A percentile compares a stretch with the other conserved stretches of the same genome.
Conservation (phyloP, 2,113 vertebrate genomes). For the Cricetomys ansorgei region DNA sequence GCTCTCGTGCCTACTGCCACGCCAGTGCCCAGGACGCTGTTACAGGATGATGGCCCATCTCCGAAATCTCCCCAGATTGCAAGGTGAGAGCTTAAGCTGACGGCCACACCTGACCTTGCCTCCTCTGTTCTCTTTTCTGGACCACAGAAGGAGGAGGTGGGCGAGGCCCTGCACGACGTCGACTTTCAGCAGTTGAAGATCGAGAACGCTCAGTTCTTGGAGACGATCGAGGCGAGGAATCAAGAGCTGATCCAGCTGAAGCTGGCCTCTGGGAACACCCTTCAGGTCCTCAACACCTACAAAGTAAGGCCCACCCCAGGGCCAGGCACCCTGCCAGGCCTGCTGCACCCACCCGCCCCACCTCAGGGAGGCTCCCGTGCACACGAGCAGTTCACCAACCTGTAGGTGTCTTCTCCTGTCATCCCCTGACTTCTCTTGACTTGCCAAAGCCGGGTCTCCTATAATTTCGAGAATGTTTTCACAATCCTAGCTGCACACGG, state of each 20-base stretch:
- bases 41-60: background rate
- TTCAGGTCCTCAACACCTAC: constrained; percentile 83
- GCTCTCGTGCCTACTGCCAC: background rate
- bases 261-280: constrained; percentile 81
- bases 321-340: background rate
- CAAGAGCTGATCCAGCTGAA: constrained; percentile 86
- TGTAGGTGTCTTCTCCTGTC: rapidly evolving
- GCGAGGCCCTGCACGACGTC: constrained; percentile 81
- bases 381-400: background rate
- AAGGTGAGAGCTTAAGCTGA: background rate
- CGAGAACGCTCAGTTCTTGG: constrained; percentile 85
- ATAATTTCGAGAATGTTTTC: background rate
- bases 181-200: constrained; percentile 89
- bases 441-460: background rate
- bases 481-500: background rate
- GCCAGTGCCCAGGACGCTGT: background rate
- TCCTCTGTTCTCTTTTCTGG: background rate
- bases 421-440: background rate
- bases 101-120: background rate
- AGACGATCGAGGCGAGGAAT: constrained; percentile 85
- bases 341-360: background rate
- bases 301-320: constrained; percentile 82
- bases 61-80: background rate
- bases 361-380: background rate
- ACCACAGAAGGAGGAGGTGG: constrained; percentile 87